Evolutionary conservation across 1,140 invertebrate genomes (phyloP).

Genomic region (Drosophila lowei): DNA sequence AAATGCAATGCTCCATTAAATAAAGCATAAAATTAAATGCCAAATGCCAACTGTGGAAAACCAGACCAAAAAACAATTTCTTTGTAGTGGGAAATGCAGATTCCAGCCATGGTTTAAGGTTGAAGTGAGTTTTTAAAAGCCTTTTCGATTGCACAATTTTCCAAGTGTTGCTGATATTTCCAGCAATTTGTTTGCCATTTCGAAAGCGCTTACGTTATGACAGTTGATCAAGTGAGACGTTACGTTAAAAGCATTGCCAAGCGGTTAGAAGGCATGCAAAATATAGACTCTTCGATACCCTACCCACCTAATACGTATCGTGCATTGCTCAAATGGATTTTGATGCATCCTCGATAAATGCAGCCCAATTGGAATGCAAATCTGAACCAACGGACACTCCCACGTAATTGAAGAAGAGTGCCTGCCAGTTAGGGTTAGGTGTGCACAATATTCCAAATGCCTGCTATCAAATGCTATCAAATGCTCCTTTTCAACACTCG

Average conservation of each 20-base stretch:
- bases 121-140: conserved; percentile 18
- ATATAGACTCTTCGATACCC: no score
- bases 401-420: not conserved
- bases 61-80: conserved; percentile 2
- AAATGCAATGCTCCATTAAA: conserved; percentile 50
- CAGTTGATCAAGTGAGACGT: conserved; percentile 28
- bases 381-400: not conserved
- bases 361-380: no score
- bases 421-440: not conserved
- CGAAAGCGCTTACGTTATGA: conserved; percentile 14
- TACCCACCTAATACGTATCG: no score
- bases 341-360: no score
- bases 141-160: not conserved
- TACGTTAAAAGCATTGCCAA: conserved; percentile 10
- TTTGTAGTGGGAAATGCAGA: conserved; percentile 28
- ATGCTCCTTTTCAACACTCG: not conserved
- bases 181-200: conserved; percentile 11
- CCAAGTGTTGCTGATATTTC: conserved; percentile 3
- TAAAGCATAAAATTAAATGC: conserved; percentile 40
- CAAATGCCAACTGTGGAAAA: conserved; percentile 7
- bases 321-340: no score
- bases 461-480: conserved; percentile 3
- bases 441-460: conserved; percentile 6
- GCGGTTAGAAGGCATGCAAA: no score
- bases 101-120: conserved; percentile 4